These are phyloP conservation scores for Bimastos eiseni DNA, from an alignment of 2,888 invertebrate species.

Conservation along the genomic window DNA sequence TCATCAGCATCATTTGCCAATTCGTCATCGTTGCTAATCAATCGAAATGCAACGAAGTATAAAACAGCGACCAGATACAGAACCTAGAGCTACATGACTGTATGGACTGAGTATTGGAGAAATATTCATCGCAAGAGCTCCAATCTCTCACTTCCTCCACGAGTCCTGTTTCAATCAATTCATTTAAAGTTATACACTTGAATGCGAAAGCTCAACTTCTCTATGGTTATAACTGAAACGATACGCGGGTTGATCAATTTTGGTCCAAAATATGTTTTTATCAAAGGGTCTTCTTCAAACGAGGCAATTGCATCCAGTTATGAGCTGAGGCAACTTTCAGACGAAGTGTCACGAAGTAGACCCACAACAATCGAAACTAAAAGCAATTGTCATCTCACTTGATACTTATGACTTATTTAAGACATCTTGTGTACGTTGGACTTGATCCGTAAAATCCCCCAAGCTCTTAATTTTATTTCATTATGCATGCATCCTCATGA, in stretches of 20 bases:
- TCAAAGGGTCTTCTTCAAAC: no score
- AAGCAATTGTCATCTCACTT: not conserved
- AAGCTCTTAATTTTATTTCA: not conserved
- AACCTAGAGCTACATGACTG: no score
- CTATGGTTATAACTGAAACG: no score
- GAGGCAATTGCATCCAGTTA: no score
- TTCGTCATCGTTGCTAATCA: not conserved
- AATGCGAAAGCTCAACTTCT: no score
- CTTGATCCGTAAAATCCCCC: not conserved
- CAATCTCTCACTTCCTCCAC: not conserved
- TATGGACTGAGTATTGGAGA: not conserved
- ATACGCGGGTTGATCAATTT: no score
- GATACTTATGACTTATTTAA: no score
- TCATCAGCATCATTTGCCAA: conserved; percentile 35
- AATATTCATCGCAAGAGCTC: not conserved
- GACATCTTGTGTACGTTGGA: not conserved
- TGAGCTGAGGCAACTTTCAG: not conserved
- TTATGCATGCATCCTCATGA: not conserved
- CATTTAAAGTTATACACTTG: no score
- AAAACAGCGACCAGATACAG: not conserved
- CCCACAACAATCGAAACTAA: not conserved
- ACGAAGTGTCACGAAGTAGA: no score
- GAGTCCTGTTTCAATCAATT: not conserved
- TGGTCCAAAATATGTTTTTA: no score
- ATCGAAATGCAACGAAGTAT: not conserved